phyloP scores from a whole-genome alignment of 2,113 vertebrate species.

The Prolemur simus region DNA sequence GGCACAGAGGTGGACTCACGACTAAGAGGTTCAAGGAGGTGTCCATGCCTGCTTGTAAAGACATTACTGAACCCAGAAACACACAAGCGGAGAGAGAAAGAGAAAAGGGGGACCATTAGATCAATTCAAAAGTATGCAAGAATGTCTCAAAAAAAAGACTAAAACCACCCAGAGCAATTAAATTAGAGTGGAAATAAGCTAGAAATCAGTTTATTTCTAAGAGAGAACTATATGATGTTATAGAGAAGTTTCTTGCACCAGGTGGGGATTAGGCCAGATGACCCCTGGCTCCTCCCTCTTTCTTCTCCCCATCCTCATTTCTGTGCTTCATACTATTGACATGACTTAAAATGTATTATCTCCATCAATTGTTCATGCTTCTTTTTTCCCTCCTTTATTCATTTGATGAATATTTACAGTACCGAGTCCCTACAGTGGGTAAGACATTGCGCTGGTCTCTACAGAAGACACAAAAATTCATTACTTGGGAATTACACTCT shows the following conservation, averaged over 20 bases:
- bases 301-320: not conserved
- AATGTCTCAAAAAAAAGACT: not conserved
- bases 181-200: not conserved
- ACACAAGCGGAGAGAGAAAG: not conserved
- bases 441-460: not conserved
- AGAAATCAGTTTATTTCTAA: not conserved
- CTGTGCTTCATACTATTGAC: not conserved
- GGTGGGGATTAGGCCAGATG: not conserved
- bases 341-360: not conserved
- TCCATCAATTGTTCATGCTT: not conserved
- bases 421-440: not conserved
- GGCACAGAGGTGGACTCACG: not conserved
- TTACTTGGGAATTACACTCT: rapidly evolving
- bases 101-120: too few species aligned
- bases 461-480: not conserved
- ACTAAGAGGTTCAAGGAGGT: not conserved
- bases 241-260: not conserved
- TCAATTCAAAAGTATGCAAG: not conserved
- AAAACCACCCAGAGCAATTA: not conserved
- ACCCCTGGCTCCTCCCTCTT: not conserved
- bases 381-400: not conserved
- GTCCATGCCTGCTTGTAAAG: not conserved
- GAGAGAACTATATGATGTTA: not conserved
- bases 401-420: not conserved
- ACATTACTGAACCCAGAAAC: not conserved